A percentile compares a stretch with the other conserved stretches of the same genome.
Conservation (phyloP, 2,113 vertebrate species). For the Meles meles region DNA sequence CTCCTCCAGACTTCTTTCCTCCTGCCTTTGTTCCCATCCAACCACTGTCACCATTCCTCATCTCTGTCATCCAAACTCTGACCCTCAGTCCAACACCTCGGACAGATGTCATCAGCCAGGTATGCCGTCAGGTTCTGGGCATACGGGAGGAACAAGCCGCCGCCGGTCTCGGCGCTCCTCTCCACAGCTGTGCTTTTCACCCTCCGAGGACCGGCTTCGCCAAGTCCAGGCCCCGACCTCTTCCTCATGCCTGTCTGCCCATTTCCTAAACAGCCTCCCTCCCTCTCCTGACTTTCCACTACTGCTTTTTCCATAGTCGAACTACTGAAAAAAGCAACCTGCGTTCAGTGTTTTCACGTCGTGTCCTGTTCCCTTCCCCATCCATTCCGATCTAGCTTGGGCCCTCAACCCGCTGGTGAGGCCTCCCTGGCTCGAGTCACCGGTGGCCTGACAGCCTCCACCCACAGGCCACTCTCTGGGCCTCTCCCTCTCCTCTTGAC, state of each 20-base stretch:
- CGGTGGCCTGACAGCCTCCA: neutral
- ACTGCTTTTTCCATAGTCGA: neutral
- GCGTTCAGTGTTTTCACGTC: neutral
- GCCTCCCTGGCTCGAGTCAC: neutral
- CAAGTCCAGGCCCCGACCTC: neutral
- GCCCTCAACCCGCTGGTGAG: neutral
- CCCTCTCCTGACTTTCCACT: neutral
- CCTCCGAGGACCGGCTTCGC: neutral
- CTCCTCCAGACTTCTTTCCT: neutral
- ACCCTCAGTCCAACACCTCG: neutral
- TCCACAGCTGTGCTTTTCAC: neutral
- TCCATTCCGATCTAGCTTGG: neutral
- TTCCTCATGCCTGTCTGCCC: neutral
- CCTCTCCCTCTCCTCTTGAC: neutral
- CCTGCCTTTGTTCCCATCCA: neutral
- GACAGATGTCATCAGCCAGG: neutral
- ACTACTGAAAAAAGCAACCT: neutral
- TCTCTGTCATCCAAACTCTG: neutral
- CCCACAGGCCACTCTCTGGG: neutral
- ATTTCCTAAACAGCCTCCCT: neutral
- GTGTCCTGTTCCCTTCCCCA: neutral
- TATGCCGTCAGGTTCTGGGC: neutral
- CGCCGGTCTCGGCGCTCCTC: neutral
- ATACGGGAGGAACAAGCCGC: neutral
- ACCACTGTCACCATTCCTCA: neutral